Evolutionary conservation across 1,140 invertebrate genomes (phyloP), one percentile per base, ranked within the genome.

Genomic region (Drosophila novamexicana): DNA sequence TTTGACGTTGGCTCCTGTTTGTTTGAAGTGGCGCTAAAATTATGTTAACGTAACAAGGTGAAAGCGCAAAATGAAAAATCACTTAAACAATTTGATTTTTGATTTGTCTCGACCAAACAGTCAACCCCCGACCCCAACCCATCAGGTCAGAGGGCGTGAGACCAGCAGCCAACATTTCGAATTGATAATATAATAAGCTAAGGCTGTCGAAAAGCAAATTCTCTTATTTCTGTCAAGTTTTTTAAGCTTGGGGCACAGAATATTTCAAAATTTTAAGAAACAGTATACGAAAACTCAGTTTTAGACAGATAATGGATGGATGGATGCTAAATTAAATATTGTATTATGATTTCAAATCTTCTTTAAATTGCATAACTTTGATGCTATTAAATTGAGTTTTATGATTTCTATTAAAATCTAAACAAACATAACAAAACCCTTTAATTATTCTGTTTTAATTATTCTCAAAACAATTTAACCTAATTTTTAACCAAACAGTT

Each of bases 1-100:
- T 83, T 83, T 56, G 40, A 53, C 58, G 57, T 68, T 69, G 49
- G 66, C 63, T 49, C 50, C 67, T 63, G 75, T 76, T 77, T 79
- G 77, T 74, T 77, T 69, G 77, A 77, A 77, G 75, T 77, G 75
- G 77, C 80, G 61, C 71, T 61, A 62, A 78, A 88, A 88, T 89
- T 75, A 88, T 89, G 85, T 88, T 88, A 88, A 75, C 84, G 77
- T 65, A 88, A 88, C 85, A 88, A 88, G 85, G 80, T 89, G 74
- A 89, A 88, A 89, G 84, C 84, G 58, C 67, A 81, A 88, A 88
- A 86, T 88, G 84, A 89, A 89, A 88, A 88, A 90, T 88, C 85
- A 88, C 84, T 88, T 88, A 88, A 88, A 77, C 84, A 88, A 88
- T 84, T 88, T 89, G 67, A 84, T 78, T 89, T 86, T 89, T 84